Conservation (phyloP, 2,797 vertebrate genomes). For the Dallia pectoralis region DNA sequence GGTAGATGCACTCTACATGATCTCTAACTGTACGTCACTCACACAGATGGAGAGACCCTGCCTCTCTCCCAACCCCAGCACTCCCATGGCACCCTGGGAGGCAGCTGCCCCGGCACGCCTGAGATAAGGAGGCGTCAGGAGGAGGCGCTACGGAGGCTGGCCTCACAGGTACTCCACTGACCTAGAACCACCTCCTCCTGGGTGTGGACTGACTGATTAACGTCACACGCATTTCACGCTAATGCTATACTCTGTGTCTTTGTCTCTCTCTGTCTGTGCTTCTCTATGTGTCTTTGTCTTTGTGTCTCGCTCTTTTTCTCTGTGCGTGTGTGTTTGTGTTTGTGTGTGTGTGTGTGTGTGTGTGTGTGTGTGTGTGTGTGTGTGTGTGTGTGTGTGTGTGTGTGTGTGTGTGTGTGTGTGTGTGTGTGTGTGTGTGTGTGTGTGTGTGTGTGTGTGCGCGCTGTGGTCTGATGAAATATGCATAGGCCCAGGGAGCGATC, state of each 20-base stretch:
- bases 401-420: slow-evolving; percentile 5
- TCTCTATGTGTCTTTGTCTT: slow-evolving; percentile 6
- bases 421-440: slow-evolving; percentile 1
- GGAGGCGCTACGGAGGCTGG: slow-evolving; percentile 84
- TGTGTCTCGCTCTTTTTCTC: slow-evolving; percentile 2
- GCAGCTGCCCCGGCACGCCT: slow-evolving; percentile 92
- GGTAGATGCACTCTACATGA: background rate
- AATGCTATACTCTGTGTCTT: slow-evolving; percentile 1
- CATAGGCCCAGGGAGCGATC: slow-evolving; percentile 3
- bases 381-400: slow-evolving; percentile 1
- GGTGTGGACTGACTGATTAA: background rate
- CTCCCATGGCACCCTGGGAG: slow-evolving; percentile 82
- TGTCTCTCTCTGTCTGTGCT: background rate
- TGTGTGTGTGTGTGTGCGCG: background rate
- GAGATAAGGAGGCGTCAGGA: slow-evolving; percentile 90
- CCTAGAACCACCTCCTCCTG: background rate
- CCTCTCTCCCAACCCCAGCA: slow-evolving; percentile 77
- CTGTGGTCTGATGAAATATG: slow-evolving; percentile 4
- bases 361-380: slow-evolving; percentile 2
- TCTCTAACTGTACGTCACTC: background rate
- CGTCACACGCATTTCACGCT: too few species aligned
- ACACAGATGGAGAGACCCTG: slow-evolving; percentile 80
- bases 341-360: slow-evolving; percentile 1
- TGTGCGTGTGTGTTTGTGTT: background rate
- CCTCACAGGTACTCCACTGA: background rate